A percentile compares a stretch with the other conserved stretches of the same genome.
phyloP scores from a whole-genome alignment of 2,797 vertebrate species.

The Chanos chanos region DNA sequence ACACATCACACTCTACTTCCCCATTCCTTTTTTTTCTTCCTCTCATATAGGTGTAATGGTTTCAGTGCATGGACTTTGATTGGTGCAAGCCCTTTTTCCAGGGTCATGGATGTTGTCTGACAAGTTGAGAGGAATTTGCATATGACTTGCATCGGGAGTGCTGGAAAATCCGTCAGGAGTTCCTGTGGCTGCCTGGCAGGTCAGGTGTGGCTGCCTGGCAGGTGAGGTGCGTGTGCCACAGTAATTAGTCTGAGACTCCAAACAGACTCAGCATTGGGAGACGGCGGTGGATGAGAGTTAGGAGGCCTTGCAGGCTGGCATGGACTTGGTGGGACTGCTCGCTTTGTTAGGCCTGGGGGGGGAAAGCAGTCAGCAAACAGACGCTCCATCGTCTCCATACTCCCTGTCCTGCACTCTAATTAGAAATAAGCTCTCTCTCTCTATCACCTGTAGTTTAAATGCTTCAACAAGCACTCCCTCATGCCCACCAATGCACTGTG shows the following conservation, averaged over 20 bases:
- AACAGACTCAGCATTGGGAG: slow-evolving; percentile 49
- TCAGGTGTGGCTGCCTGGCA: slow-evolving; percentile 59
- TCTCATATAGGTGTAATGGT: no score
- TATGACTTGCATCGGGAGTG: slow-evolving; percentile 32
- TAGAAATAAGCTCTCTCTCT: slow-evolving; percentile 32
- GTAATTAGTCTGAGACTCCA: slow-evolving; percentile 65
- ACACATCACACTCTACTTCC: no score
- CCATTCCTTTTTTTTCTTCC: no score
- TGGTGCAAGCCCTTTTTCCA: no score
- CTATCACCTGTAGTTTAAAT: slow-evolving; percentile 22
- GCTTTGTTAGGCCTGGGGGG: not conserved
- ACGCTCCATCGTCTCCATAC: not conserved
- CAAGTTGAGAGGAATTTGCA: no score
- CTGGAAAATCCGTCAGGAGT: slow-evolving; percentile 36
- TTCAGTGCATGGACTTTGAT: no score
- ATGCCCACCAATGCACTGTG: not conserved
- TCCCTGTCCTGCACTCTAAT: slow-evolving; percentile 26
- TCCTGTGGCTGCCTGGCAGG: slow-evolving; percentile 50
- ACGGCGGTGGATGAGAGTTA: slow-evolving; percentile 45
- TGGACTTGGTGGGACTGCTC: slow-evolving; percentile 9
- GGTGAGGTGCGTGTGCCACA: slow-evolving; percentile 61
- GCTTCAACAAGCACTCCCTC: not conserved
- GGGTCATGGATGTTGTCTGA: no score
- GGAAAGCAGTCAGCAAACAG: slow-evolving; percentile 18
- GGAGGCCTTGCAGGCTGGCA: slow-evolving; percentile 8